A percentile compares a stretch with the other conserved stretches of the same genome.
Conservation (phyloP, 2,888 invertebrate species). For the Leptopilina myrica region DNA sequence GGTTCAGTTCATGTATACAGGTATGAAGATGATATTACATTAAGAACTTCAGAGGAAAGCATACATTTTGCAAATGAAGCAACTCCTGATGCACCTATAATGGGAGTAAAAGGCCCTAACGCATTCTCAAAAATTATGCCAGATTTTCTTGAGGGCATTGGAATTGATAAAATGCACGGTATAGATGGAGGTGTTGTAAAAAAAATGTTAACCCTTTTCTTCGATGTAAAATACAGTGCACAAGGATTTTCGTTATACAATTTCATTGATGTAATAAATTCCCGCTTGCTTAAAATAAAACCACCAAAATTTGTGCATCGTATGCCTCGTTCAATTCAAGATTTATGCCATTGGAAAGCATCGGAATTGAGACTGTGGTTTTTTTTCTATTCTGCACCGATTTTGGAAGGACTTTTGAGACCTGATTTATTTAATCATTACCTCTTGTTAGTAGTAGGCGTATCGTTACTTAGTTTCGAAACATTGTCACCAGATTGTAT, state of each 20-base stretch:
- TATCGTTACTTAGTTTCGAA: constrained; percentile 43
- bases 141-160: constrained; percentile 45
- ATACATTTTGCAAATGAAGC: constrained; percentile 48
- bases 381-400: constrained; percentile 44
- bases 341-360: constrained; percentile 56
- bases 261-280: constrained; percentile 47
- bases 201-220: constrained; percentile 49
- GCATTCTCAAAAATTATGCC: constrained; percentile 42
- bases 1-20: constrained; percentile 50
- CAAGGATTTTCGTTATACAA: constrained; percentile 47
- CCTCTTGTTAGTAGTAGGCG: constrained; percentile 8
- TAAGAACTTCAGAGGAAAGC: constrained; percentile 47
- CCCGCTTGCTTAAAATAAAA: constrained; percentile 46
- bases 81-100: constrained; percentile 37
- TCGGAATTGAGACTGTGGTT: constrained; percentile 53
- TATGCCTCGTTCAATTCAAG: constrained; percentile 47
- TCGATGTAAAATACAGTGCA: constrained; percentile 41
- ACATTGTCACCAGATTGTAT: constrained; percentile 2
- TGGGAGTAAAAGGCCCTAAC: constrained; percentile 47
- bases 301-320: constrained; percentile 53
- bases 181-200: constrained; percentile 49
- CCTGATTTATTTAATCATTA: constrained; percentile 41
- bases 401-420: constrained; percentile 31
- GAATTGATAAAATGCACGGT: constrained; percentile 50
- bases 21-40: constrained; percentile 43